A percentile compares a stretch with the other conserved stretches of the same genome.
Evolutionary conservation across 1,140 invertebrate genomes (phyloP).

Genomic region (Cecropterus lyciades): DNA sequence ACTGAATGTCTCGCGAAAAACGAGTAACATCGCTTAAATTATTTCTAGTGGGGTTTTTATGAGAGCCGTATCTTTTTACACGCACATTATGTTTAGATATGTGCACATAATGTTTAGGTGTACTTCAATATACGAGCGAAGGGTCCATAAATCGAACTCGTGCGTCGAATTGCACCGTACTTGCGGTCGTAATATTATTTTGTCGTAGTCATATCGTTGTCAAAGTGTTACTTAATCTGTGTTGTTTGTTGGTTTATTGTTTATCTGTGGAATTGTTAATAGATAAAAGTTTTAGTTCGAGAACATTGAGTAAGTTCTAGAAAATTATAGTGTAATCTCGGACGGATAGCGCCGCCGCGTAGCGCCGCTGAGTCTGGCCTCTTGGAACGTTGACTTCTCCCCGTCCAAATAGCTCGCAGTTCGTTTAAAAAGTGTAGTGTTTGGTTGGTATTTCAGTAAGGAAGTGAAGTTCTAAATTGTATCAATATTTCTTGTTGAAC

Average conservation of each 20-base stretch:
- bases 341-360: constrained; percentile 39
- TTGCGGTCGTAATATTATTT: constrained; percentile 28
- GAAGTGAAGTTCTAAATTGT: constrained; percentile 37
- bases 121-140: constrained; percentile 64
- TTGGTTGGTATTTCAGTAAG: constrained; percentile 33
- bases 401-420: constrained; percentile 38
- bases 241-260: constrained; percentile 21
- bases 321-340: constrained; percentile 60
- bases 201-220: constrained; percentile 21
- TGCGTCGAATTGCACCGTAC: constrained; percentile 57
- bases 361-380: constrained; percentile 59
- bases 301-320: constrained; percentile 53
- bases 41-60: constrained; percentile 79
- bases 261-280: constrained; percentile 26
- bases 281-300: constrained; percentile 40
- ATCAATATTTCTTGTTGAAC: constrained; percentile 31
- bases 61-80: constrained; percentile 82
- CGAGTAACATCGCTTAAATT: constrained; percentile 79
- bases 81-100: constrained; percentile 77
- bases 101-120: constrained; percentile 76
- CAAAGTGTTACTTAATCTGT: constrained; percentile 21
- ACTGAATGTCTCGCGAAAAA: constrained; percentile 75
- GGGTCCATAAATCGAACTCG: constrained; percentile 74
- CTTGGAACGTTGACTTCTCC: constrained; percentile 53
- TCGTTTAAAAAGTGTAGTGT: constrained; percentile 36